Conservation (phyloP, 2,797 vertebrate species). For the Coilia nasus region DNA sequence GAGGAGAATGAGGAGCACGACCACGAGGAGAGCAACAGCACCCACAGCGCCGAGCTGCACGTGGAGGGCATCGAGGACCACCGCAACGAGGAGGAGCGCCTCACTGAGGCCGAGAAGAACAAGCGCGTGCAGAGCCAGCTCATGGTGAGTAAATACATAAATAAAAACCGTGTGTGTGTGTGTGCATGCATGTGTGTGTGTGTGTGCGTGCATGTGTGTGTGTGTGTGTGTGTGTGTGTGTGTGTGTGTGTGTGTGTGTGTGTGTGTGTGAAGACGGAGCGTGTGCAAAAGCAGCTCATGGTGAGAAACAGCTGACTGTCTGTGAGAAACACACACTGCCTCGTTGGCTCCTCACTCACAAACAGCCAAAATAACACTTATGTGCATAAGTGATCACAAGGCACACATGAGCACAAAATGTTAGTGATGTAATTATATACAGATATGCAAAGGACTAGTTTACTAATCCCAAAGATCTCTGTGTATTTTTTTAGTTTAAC, state of each 20-base stretch:
- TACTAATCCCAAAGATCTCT: too few species aligned
- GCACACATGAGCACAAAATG: background rate
- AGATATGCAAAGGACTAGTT: background rate
- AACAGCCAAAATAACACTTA: background rate
- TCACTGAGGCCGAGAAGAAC: slow-evolving; percentile 94
- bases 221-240: too few species aligned
- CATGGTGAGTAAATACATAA: slow-evolving; percentile 73
- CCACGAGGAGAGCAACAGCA: slow-evolving; percentile 77
- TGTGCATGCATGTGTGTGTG: too few species aligned
- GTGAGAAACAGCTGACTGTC: too few species aligned
- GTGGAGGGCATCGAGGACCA: slow-evolving; percentile 83
- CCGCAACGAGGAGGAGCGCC: slow-evolving; percentile 85
- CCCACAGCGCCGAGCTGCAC: slow-evolving; percentile 88
- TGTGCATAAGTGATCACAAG: background rate
- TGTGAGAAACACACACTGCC: too few species aligned
- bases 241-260: too few species aligned
- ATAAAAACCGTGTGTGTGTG: too few species aligned
- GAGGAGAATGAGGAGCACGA: slow-evolving; percentile 77
- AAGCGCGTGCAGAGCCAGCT: slow-evolving; percentile 87
- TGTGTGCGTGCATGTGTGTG: too few species aligned
- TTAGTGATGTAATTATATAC: background rate
- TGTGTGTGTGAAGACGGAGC: too few species aligned
- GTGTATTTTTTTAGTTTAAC: too few species aligned
- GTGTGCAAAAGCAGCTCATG: too few species aligned
- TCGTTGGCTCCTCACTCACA: background rate